These are phyloP conservation scores for Sitta carolinensis DNA, from an alignment of 2,797 vertebrate species.

Conservation along the genomic window DNA sequence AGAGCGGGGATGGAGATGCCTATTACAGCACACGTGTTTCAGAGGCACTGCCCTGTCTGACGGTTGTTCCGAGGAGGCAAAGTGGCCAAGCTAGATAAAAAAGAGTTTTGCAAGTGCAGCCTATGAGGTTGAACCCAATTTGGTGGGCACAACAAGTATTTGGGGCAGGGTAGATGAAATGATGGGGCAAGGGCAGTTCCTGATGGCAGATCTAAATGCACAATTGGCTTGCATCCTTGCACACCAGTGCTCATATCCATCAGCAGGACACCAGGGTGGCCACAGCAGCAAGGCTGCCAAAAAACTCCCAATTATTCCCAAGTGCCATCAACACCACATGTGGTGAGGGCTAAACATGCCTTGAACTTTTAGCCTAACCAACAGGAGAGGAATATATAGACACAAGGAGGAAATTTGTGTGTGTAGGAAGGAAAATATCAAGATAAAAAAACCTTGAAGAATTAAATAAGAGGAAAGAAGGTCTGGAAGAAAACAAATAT, in stretches of 20 bases:
- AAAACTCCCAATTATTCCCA: neutral
- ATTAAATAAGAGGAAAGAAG: neutral
- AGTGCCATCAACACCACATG: neutral
- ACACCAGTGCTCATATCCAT: neutral
- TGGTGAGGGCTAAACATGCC: neutral
- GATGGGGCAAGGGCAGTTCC: neutral
- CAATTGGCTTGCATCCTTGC: neutral
- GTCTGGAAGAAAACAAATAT: slow-evolving; percentile 19
- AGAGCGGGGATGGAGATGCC: slow-evolving; percentile 8
- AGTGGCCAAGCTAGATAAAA: neutral
- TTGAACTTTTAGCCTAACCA: neutral
- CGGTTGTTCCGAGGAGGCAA: neutral
- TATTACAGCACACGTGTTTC: neutral
- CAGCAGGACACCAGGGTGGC: accelerated
- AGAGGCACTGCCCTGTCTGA: slow-evolving; percentile 2
- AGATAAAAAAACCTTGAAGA: neutral
- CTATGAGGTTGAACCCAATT: neutral
- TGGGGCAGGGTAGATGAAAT: neutral
- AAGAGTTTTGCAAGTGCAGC: neutral
- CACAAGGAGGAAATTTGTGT: neutral
- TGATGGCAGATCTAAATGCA: neutral
- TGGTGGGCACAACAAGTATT: neutral
- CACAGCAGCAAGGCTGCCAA: neutral
- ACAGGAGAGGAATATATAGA: neutral
- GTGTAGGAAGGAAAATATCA: neutral